Evolutionary conservation across 2,113 vertebrate species (phyloP).

Genomic region (Castor canadensis): DNA sequence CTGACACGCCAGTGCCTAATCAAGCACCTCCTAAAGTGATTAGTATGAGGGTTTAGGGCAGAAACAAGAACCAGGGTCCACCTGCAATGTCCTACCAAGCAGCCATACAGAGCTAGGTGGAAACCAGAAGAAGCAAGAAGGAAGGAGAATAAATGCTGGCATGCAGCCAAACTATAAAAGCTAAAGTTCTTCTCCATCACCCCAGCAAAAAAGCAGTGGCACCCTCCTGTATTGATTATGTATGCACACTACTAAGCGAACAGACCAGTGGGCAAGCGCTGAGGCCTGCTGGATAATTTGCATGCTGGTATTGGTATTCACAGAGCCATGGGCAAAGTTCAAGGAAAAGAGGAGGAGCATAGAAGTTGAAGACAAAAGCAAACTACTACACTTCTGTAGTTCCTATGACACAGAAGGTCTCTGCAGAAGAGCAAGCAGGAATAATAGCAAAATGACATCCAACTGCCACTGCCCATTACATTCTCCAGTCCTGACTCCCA

Average conservation of each 20-base stretch:
- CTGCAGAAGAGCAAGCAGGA: background rate
- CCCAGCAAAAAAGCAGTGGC: conserved; percentile 79
- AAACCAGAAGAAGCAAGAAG: background rate
- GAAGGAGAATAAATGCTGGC: background rate
- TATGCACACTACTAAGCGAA: conserved; percentile 77
- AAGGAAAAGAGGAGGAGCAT: conserved; percentile 78
- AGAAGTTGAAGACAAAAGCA: conserved; percentile 75
- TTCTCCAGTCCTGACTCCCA: background rate
- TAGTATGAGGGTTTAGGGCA: background rate
- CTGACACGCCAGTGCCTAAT: background rate
- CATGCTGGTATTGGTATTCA: conserved; percentile 80
- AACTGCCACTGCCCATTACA: background rate
- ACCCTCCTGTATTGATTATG: conserved; percentile 81
- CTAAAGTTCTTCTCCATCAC: conserved; percentile 75
- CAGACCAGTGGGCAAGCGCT: conserved; percentile 69
- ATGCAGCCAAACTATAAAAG: conserved; percentile 64
- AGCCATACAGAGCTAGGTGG: background rate
- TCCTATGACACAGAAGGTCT: background rate
- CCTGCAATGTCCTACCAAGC: background rate
- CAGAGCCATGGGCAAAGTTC: conserved; percentile 79
- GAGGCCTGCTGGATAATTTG: conserved; percentile 84
- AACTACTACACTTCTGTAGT: conserved; percentile 52
- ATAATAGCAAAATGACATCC: background rate
- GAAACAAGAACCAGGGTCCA: background rate
- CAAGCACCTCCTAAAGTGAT: background rate